Evolutionary conservation across 2,888 invertebrate species (phyloP).

Genomic region (Scaptomyza reducta): DNA sequence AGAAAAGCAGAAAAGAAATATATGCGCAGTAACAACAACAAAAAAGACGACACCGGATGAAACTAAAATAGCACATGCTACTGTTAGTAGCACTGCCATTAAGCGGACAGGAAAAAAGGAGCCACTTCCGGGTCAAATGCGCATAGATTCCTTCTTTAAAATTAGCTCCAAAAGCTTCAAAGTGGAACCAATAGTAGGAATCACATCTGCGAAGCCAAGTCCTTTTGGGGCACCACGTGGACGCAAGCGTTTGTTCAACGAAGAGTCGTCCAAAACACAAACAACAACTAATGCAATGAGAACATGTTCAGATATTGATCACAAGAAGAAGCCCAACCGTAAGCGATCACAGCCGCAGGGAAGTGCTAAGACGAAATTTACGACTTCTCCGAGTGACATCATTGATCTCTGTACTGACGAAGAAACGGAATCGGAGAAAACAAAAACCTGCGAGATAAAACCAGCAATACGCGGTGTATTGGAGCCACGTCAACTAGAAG

Average conservation of each 20-base stretch:
- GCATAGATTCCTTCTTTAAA: conserved; percentile 76
- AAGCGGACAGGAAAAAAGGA: conserved; percentile 61
- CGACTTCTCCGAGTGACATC: conserved; percentile 10
- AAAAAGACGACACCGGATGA: conserved; percentile 38
- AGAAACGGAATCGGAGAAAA: conserved; percentile 34
- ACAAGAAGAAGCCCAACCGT: background rate
- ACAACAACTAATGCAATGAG: background rate
- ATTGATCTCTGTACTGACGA: conserved; percentile 70
- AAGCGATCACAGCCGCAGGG: conserved; percentile 35
- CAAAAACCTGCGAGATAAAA: background rate
- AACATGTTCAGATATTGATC: background rate
- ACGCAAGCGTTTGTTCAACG: conserved; percentile 71
- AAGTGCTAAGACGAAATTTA: conserved; percentile 26
- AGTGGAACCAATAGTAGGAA: conserved; percentile 22
- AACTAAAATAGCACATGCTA: background rate
- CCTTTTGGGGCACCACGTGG: conserved; percentile 24
- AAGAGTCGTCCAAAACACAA: conserved; percentile 15
- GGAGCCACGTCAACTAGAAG: background rate
- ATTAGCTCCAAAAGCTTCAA: conserved; percentile 63
- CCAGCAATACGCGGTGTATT: background rate
- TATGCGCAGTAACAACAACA: conserved; percentile 51
- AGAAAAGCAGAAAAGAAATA: conserved; percentile 44
- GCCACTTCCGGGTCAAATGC: conserved; percentile 63
- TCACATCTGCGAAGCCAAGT: background rate
- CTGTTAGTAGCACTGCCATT: conserved; percentile 15